Base-by-base conservation (phyloP, 37 sponge, comb jelly and placozoan genomes). In the Haliclona indistincta region DNA sequence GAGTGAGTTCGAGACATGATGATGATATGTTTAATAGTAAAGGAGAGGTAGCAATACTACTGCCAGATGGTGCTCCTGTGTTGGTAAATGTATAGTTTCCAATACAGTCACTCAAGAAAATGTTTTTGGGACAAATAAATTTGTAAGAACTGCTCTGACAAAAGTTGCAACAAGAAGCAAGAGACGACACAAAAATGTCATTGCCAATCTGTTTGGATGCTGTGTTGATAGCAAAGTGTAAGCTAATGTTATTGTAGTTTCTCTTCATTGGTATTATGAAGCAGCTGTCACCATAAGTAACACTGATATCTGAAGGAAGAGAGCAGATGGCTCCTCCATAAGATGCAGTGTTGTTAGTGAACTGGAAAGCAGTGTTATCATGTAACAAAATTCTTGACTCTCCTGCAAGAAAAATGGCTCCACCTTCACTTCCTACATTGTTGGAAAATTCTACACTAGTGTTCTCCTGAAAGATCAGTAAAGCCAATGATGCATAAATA, bases 241-340 rank as follows among this genome's bases (percentile, higher is more conserved):
- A 58, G 22, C 6, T 58, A 58, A n/a, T n/a, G n/a, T 8, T 6
- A 25, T 58, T 58, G 22, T 20, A n/a, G 28, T 58, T 58, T 6
- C 15, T 10, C 15, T 47, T 15, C 15, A 10, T 10, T 47, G 51
- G 10, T 7, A 6, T n/a, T 20, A 58, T 58, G 60, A 58, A 58
- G 60, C 60, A 58, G 6, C 7, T 58, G 22, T 58, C 60, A 25
- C 26, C n/a, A 26, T 58, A 58, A 25, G 22, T 6, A n/a, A 58
- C 6, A n/a, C n/a, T 25, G 6, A n/a, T 20, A 25, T 58, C 23
- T 25, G n/a, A n/a, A 58, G 13, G 22, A 6, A 58, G 26, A n/a
- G 25, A 20, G n/a, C 23, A 8, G n/a, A 58, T 58, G 7, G 60
- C 60, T 6, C 60, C 60, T 25, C 60, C 60, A 58, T 58, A 58